phyloP scores from a whole-genome alignment of 2,888 invertebrate species.

The Ectemnius continuus region DNA sequence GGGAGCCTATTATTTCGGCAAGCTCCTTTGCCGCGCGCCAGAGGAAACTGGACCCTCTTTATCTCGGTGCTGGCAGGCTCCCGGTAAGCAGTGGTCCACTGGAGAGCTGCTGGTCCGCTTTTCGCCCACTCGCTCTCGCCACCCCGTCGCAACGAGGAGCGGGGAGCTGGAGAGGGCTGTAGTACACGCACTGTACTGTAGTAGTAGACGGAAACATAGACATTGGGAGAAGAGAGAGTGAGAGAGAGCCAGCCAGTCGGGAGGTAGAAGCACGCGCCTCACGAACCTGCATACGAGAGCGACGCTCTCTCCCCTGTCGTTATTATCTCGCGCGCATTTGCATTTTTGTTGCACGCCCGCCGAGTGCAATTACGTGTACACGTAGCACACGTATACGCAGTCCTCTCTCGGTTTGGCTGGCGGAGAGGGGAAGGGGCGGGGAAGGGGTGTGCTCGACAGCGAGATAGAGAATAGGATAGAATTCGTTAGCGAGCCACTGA shows the following conservation, averaged over 20 bases:
- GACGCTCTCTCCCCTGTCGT: conserved; percentile 28
- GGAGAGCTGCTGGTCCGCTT: no score
- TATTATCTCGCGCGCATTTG: conserved; percentile 51
- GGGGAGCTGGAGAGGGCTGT: no score
- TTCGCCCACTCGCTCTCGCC: no score
- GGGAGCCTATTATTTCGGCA: conserved; percentile 55
- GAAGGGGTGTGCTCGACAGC: no score
- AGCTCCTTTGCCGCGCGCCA: conserved; percentile 38
- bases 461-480: conserved; percentile 8
- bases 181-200: no score
- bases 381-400: conserved; percentile 1
- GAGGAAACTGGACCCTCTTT: conserved; percentile 32
- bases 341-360: conserved; percentile 46
- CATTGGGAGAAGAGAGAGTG: not conserved
- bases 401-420: no score
- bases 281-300: conserved; percentile 4
- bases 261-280: no score
- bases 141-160: no score
- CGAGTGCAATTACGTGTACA: conserved; percentile 46
- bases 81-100: no score
- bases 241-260: not conserved
- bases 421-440: no score
- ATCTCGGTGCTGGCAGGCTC: conserved; percentile 7
- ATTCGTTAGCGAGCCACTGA: conserved; percentile 26
- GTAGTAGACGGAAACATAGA: not conserved